These are phyloP conservation scores for Microctonus brassicae DNA, from an alignment of 2,888 invertebrate species.

Conservation along the genomic window DNA sequence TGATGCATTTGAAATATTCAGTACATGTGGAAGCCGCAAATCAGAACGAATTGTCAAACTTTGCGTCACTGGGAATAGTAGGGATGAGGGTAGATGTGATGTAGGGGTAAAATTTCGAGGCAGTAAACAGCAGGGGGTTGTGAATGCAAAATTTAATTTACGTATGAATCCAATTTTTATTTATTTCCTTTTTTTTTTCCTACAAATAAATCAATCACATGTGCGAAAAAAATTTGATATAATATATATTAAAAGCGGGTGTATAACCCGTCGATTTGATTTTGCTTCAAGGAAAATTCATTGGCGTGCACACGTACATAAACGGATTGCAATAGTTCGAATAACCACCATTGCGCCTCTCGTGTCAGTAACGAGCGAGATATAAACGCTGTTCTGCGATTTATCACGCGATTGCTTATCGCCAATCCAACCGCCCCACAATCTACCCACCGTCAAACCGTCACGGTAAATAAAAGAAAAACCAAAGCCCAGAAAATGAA, in stretches of 20 bases:
- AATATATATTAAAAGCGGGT: not conserved
- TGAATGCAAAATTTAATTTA: constrained; percentile 42
- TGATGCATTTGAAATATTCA: not conserved
- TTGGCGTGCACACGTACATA: constrained; percentile 30
- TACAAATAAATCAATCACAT: constrained; percentile 31
- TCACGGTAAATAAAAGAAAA: not conserved
- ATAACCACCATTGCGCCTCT: constrained; percentile 38
- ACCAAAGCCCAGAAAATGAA: no score
- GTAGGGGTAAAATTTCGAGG: constrained; percentile 16
- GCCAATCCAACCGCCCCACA: not conserved
- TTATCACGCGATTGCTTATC: constrained; percentile 32
- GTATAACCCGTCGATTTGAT: constrained; percentile 27
- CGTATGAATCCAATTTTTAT: constrained; percentile 42
- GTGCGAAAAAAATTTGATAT: constrained; percentile 14
- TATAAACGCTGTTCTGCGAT: constrained; percentile 29
- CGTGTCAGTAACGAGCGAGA: constrained; percentile 33
- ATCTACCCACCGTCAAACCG: not conserved
- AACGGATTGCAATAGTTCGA: constrained; percentile 33
- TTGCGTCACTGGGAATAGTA: constrained; percentile 14
- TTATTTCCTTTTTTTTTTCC: not conserved
- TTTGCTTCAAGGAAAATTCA: constrained; percentile 34
- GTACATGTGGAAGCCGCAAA: constrained; percentile 7
- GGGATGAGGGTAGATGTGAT: not conserved
- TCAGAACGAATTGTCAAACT: constrained; percentile 42
- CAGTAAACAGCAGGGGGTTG: constrained; percentile 13